Conservation (phyloP, 2,113 vertebrate species). For the Caretta caretta region DNA sequence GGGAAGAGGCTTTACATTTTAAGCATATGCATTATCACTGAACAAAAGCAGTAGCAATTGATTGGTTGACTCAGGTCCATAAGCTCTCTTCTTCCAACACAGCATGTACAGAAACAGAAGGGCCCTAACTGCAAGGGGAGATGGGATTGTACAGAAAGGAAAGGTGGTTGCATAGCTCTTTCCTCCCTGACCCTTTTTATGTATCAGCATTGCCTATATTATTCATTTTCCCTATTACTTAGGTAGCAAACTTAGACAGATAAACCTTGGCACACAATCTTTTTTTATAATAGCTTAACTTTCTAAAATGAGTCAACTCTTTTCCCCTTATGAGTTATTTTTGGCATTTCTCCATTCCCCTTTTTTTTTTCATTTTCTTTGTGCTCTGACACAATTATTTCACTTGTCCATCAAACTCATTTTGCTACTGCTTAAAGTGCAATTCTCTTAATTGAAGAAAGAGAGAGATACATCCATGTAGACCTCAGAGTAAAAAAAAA, state of each 20-base stretch:
- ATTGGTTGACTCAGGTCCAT: background rate
- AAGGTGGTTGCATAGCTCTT: background rate
- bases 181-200: background rate
- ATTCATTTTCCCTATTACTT: background rate
- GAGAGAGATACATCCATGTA: background rate
- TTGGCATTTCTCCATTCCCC: background rate
- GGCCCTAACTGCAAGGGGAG: background rate
- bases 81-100: background rate
- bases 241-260: background rate
- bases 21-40: accelerated
- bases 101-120: background rate
- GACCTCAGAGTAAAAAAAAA: background rate
- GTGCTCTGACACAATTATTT: background rate
- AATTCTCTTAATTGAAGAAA: background rate
- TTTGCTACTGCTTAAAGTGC: background rate
- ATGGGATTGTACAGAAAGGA: background rate
- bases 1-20: background rate
- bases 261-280: accelerated
- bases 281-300: background rate
- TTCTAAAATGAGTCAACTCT: background rate
- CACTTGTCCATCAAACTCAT: background rate
- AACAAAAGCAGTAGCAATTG: background rate
- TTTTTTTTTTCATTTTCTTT: background rate
- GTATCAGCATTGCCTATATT: background rate
- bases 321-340: background rate